Conservation (phyloP, 2,797 vertebrate genomes). For the Coregonus sp. region DNA sequence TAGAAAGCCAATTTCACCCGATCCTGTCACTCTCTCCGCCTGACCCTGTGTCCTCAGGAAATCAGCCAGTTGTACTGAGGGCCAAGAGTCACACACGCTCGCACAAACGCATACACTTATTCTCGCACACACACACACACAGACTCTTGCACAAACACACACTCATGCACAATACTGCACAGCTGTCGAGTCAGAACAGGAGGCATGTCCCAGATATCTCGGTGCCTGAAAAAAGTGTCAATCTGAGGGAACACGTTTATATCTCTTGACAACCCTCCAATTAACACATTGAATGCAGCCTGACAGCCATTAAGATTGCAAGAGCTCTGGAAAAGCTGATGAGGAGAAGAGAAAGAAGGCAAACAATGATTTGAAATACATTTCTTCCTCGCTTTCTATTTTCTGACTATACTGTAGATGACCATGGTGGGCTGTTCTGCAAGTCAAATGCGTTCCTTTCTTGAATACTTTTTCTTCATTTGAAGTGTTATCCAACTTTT, state of each 20-base stretch:
- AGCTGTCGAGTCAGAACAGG: conserved; percentile 50
- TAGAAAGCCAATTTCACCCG: conserved; percentile 21
- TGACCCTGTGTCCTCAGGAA: conserved; percentile 24
- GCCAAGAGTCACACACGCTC: conserved; percentile 32
- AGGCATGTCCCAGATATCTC: conserved; percentile 43
- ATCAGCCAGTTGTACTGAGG: conserved; percentile 17
- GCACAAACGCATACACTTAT: conserved; percentile 9
- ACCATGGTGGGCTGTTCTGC: background rate
- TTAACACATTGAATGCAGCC: conserved; percentile 32
- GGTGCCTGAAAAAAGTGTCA: conserved; percentile 30
- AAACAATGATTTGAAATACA: background rate
- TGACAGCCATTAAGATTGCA: conserved; percentile 18
- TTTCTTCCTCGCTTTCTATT: background rate
- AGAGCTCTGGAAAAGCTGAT: conserved; percentile 15
- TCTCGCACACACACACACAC: conserved; percentile 18
- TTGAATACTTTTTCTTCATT: background rate
- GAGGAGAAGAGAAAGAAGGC: conserved; percentile 16
- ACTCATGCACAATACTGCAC: conserved; percentile 24
- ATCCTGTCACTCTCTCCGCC: conserved; percentile 20
- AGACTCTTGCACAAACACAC: background rate
- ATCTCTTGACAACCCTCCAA: conserved; percentile 23
- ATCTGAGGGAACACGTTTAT: conserved; percentile 10
- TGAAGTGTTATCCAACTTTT: background rate
- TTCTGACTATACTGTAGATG: background rate
- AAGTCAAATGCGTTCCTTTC: background rate